Percentiles rank a stretch among this genome's conserved stretches.
phyloP scores from a whole-genome alignment of 2,797 vertebrate species.

The Rousettus madagascariensis region DNA sequence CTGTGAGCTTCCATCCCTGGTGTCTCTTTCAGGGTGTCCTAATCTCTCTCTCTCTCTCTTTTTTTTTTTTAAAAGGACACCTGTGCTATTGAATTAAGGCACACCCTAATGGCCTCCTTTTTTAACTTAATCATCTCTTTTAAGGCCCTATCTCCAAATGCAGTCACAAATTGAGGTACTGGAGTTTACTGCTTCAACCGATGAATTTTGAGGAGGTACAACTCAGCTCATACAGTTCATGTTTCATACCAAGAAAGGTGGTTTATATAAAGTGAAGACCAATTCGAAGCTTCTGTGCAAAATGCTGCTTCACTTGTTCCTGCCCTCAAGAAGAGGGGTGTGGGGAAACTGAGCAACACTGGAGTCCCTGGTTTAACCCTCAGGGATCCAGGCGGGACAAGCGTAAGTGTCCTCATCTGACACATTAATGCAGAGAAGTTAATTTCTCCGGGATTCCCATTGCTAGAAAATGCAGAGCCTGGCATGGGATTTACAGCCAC shows the following conservation, averaged over 20 bases:
- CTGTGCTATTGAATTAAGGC: neutral
- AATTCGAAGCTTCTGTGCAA: neutral
- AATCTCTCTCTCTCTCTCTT: neutral
- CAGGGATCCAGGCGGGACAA: neutral
- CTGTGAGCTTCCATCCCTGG: accelerated
- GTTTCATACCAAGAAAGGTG: neutral
- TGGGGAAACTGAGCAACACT: neutral
- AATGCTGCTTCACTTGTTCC: neutral
- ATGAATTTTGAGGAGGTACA: neutral
- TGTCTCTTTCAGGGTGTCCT: neutral
- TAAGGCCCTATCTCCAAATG: neutral
- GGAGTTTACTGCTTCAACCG: neutral
- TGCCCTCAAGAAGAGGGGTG: neutral
- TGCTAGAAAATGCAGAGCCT: neutral
- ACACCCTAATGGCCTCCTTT: neutral
- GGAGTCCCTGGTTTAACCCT: neutral
- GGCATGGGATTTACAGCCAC: neutral
- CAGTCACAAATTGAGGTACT: neutral
- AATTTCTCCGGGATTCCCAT: neutral
- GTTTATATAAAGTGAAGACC: neutral
- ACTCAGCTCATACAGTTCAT: neutral
- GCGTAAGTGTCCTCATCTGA: neutral
- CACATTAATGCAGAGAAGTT: neutral
- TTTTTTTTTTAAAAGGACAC: neutral
- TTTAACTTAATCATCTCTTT: neutral